Evolutionary conservation across 2,888 invertebrate genomes (phyloP), one percentile per base, ranked within the genome.

Genomic region (Leucoma salicis): DNA sequence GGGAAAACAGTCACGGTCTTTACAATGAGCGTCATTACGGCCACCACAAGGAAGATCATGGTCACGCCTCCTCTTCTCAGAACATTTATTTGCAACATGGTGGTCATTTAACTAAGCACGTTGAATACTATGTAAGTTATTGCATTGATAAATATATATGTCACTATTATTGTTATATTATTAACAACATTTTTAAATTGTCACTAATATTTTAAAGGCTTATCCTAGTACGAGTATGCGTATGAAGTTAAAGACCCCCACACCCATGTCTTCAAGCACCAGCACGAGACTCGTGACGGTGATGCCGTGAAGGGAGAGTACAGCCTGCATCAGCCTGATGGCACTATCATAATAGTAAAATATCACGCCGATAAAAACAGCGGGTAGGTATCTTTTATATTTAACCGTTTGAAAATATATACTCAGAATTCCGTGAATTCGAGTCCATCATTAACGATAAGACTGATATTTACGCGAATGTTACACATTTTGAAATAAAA

Each of bases 161-260:
- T 12, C 12, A 28, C 5, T 13, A 29, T 12, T 13, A 27, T 27
- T 1, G n/a, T 11, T n/a, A n/a, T 18, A 18, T 7, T n/a, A 18
- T 2, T 21, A 15, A 1, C 6, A 21, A 28, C n/a, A 24, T 14
- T 14, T 35, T 35, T 1, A 11, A n/a, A 14, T 0, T 15, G 10
- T 10, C 10, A n/a, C n/a, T n/a, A n/a, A n/a, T n/a, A n/a, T n/a
- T n/a, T n/a, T n/a, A 7, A 14, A 14, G 3, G 7, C 4, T 1
- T 11, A n/a, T 27, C 74, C 0, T 74, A 74, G 35, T 75, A 75
- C 45, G 70, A 73, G 39, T 88, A 82, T 63, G 80, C 75, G 53
- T 90, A 90, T 59, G 79, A 82, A 39, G 90, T 90, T 14, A 68
- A 78, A 39, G 88, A 90, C 55, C 74, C 75, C 8, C 84, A 88